Conservation (phyloP, 2,113 vertebrate genomes). For the Picathartes gymnocephalus region DNA sequence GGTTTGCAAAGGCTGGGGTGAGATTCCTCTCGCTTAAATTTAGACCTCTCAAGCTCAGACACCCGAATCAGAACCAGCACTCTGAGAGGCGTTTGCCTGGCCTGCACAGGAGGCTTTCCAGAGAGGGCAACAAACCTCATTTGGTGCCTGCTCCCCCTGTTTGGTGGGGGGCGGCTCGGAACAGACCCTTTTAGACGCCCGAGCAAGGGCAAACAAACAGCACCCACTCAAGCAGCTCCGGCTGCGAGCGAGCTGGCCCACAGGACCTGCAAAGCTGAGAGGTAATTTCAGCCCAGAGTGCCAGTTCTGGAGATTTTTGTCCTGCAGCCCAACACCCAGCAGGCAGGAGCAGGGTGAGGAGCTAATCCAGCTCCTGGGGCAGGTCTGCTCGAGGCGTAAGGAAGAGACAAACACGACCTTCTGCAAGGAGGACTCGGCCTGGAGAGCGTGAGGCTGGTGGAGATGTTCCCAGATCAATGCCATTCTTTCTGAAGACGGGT, state of each 20-base stretch:
- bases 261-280: rapidly evolving
- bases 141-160: rapidly evolving
- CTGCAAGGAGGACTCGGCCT: neutral
- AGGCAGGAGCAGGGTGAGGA: neutral
- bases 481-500: rapidly evolving
- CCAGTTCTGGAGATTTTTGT: neutral
- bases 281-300: rapidly evolving
- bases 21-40: neutral
- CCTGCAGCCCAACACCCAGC: neutral
- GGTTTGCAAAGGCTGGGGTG: neutral
- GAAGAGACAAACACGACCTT: neutral
- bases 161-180: neutral
- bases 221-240: neutral
- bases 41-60: neutral
- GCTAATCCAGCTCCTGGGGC: neutral
- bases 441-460: neutral
- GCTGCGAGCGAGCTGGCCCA: rapidly evolving
- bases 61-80: neutral
- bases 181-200: neutral
- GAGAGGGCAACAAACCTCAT: rapidly evolving
- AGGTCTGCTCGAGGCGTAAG: too few species aligned
- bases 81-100: neutral
- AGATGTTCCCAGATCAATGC: neutral
- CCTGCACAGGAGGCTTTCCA: rapidly evolving
- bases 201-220: rapidly evolving